phyloP scores from a whole-genome alignment of 2,888 invertebrate genomes.

The Tipula lateralis region DNA sequence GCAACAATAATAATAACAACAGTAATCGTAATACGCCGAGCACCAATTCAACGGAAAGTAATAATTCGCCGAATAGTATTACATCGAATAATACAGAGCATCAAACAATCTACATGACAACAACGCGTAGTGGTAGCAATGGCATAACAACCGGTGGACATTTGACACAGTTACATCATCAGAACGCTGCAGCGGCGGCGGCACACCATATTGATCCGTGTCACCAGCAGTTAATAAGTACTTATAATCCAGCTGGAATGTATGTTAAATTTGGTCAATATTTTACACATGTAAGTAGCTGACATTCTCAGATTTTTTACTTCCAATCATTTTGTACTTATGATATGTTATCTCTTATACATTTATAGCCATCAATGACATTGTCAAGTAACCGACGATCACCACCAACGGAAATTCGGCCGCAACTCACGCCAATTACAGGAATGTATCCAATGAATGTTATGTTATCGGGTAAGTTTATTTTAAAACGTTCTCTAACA shows the following conservation, averaged over 20 bases:
- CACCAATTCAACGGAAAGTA: conserved; percentile 48
- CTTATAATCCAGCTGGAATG: conserved; percentile 52
- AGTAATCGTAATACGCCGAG: conserved; percentile 49
- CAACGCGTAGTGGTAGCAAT: conserved; percentile 36
- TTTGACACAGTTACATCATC: conserved; percentile 45
- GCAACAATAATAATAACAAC: conserved; percentile 37
- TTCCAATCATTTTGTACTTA: neutral
- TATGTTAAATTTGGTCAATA: conserved; percentile 50
- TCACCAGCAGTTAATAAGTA: conserved; percentile 51
- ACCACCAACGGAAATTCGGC: conserved; percentile 46
- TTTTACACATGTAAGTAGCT: conserved; percentile 46
- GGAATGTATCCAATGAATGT: conserved; percentile 50
- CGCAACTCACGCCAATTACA: conserved; percentile 47
- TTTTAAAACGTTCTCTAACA: neutral
- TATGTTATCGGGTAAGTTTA: conserved; percentile 47
- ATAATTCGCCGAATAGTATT: conserved; percentile 49
- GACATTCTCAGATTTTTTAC: neutral
- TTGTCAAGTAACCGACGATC: conserved; percentile 48
- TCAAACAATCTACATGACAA: conserved; percentile 33
- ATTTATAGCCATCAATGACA: conserved; percentile 46
- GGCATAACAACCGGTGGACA: conserved; percentile 44
- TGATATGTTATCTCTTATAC: neutral
- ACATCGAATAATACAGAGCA: conserved; percentile 36
- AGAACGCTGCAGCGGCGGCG: conserved; percentile 30
- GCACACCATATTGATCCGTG: conserved; percentile 42